Evolutionary conservation across 2,113 vertebrate species (phyloP), one percentile per base, ranked within the genome.

Genomic region (Channa argus): DNA sequence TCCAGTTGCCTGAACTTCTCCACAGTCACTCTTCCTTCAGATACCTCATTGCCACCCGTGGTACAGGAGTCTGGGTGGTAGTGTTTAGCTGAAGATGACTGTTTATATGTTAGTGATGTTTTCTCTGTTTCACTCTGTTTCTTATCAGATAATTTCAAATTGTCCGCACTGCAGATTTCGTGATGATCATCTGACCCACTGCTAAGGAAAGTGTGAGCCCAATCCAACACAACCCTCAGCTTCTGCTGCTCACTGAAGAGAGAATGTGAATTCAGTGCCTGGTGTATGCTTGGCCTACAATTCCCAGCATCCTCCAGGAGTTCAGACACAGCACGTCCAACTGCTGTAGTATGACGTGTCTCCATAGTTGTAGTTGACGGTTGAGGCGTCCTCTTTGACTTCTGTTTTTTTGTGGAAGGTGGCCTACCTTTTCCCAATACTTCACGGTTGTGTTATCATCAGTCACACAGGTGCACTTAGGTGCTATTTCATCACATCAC

Each of bases 161-260:
- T 15, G 6, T 71, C 74, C 36, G 62, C 70, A 55, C 33, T 83
- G 60, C 78, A 63, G 3, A 73, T 8, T n/a, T 80, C 44, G 6
- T 53, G 14, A 41, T 65, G 46, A 53, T 51, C 46, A 8, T 79
- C 77, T 69, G 81, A 78, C 0, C 53, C 51, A 14, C 24, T 36
- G 11, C 15, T 24, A 52, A 80, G 71, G 62, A 92, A 91, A n/a
- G 86, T 82, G 53, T 92, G 80, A 70, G 92, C 88, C 92, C 91
- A 94, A 15, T 81, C 83, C 73, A 92, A 71, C 53, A 90, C 87
- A 63, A 88, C 78, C 12, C 71, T 63, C 11, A 95, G 85, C 80
- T 93, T 95, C 69, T 91, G 83, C 53, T 77, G 85, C 76, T 94
- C 86, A 46, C 89, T 92, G 41, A 91, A 43, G 44, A 74, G 58